Base-by-base conservation (phyloP, 2,113 vertebrate genomes). In the Coptodon rendalli region DNA sequence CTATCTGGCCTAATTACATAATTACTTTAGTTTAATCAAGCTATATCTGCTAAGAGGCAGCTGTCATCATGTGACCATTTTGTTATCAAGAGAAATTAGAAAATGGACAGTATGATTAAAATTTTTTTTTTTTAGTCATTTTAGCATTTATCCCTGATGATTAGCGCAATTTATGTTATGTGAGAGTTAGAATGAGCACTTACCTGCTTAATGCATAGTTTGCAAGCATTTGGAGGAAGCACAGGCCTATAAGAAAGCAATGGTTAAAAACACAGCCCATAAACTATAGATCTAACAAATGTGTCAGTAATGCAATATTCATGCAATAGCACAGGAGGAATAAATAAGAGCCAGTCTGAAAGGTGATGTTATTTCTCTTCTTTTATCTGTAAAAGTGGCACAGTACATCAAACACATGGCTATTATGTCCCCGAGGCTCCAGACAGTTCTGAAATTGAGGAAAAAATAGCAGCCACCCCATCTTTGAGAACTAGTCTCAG, bases 401-500 rank as follows among this genome's bases (percentile, higher is more conserved):
- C 52, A 86, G 86, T 82, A 89, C 89, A 95, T 94, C 90, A 95
- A 91, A 95, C 83, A 89, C 86, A 93, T 89, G 81, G 89, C 89
- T 84, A 79, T 94, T 88, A 86, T 91, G 87, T 94, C 83, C 92
- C 88, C 8, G 48, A 86, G 85, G 91, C 92, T 85, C 80, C 27
- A 82, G 92, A 89, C 80, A 48, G 90, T 90, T 87, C 89, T 91
- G 92, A 93, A 95, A 95, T 91, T 86, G 92, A 94, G 85, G 87
- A 87, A 92, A 40, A 93, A 95, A 87, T 92, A 93, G 91, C 90
- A 85, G 71, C 80, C 88, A 80, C 45, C 82, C 29, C 68, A 22
- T 92, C 80, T 93, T 86, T 86, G 89, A 83, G 31, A 81, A 86
- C 80, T 53, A 76, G 91, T 81, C 86, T 91, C 87, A 84, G 93